Conservation (phyloP, 2,797 vertebrate species). For the Labeo calbasu region DNA sequence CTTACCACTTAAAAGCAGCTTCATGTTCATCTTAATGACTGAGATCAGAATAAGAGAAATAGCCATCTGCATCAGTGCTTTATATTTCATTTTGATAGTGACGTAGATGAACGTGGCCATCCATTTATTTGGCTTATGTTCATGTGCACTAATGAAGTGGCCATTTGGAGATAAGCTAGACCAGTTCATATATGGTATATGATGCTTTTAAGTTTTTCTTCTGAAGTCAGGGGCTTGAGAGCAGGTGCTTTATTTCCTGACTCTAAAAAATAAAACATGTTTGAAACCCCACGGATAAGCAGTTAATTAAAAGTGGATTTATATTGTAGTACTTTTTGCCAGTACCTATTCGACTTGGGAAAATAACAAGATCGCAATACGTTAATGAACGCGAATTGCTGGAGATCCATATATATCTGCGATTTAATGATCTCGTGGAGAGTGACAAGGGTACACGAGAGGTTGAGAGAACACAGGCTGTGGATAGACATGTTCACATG, state of each 20-base stretch:
- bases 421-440: slow-evolving; percentile 11
- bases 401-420: slow-evolving; percentile 2
- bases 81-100: neutral
- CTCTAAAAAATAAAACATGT: slow-evolving; percentile 40
- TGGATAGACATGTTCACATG: slow-evolving; percentile 18
- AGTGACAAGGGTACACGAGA: neutral
- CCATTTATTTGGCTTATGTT: neutral
- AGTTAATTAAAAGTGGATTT: slow-evolving; percentile 53
- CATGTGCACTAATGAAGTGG: slow-evolving; percentile 16
- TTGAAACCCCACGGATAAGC: slow-evolving; percentile 11
- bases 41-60: neutral
- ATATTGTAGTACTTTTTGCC: slow-evolving; percentile 11
- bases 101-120: neutral
- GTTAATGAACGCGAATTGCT: slow-evolving; percentile 25
- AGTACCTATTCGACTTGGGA: slow-evolving; percentile 23
- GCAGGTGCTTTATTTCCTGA: neutral
- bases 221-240: slow-evolving; percentile 1
- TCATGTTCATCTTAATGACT: neutral
- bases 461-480: neutral
- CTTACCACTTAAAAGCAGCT: neutral
- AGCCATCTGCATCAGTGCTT: neutral
- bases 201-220: neutral
- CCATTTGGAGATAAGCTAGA: slow-evolving; percentile 8
- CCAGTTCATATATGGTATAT: neutral
- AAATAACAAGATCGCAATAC: slow-evolving; percentile 22